Evolutionary conservation across 2,113 vertebrate genomes (phyloP).

Genomic region (Scytalopus superciliaris): DNA sequence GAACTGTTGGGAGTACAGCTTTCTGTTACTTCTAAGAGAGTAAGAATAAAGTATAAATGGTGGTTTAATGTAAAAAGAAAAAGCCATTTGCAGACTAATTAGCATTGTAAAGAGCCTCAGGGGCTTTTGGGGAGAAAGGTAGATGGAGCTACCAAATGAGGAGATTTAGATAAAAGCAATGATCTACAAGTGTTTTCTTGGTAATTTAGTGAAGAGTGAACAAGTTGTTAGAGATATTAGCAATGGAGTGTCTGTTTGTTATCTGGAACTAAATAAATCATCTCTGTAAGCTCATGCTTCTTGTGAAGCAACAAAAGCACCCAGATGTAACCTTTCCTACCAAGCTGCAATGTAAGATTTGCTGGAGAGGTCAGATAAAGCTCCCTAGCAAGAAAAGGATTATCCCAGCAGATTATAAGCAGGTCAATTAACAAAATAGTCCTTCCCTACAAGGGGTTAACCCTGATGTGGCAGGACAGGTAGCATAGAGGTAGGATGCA

Average conservation of each 20-base stretch:
- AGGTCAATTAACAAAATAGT: neutral
- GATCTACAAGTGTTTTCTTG: neutral
- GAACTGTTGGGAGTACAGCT: neutral
- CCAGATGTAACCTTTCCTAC: neutral
- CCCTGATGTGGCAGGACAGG: rapidly evolving
- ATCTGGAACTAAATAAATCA: constrained; percentile 1
- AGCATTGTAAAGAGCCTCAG: neutral
- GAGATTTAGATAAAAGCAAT: neutral
- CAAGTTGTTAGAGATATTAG: neutral
- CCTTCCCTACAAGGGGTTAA: neutral
- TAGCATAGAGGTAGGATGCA: neutral
- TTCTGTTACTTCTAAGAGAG: neutral
- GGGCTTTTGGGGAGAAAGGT: neutral
- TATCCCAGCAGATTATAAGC: neutral
- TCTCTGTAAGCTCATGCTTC: neutral
- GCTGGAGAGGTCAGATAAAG: neutral
- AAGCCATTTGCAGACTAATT: neutral
- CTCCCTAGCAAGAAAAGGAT: neutral
- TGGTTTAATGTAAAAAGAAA: neutral
- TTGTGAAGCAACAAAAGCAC: constrained; percentile 2
- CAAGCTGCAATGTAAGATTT: neutral
- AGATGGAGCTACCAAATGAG: neutral
- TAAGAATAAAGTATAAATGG: neutral
- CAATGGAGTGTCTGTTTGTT: neutral
- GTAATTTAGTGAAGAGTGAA: neutral